Evolutionary conservation across 2,888 invertebrate genomes (phyloP).

Genomic region (Pharmacophagus antenor): DNA sequence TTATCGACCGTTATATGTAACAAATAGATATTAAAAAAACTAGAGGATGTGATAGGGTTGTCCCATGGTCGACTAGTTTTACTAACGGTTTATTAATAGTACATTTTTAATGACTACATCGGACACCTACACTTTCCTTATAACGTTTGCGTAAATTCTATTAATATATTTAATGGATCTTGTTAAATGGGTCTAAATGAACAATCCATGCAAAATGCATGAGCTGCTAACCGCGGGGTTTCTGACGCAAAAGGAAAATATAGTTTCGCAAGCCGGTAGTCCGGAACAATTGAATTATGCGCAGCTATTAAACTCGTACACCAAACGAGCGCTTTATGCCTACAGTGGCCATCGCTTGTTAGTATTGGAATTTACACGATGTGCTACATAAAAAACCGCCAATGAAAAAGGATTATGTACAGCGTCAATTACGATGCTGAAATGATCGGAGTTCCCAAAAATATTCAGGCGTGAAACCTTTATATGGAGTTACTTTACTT

Average conservation of each 20-base stretch:
- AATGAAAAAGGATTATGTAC: constrained; percentile 25
- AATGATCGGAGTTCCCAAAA: constrained; percentile 3
- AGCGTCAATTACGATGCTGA: constrained; percentile 8
- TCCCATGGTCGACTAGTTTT: no score
- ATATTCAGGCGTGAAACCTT: constrained; percentile 10
- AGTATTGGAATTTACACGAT: constrained; percentile 46
- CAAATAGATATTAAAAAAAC: no score
- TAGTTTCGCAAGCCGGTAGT: constrained; percentile 63
- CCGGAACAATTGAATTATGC: constrained; percentile 72
- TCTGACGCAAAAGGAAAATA: constrained; percentile 55
- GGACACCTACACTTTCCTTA: background rate
- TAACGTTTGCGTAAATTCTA: background rate
- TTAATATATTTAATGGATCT: background rate
- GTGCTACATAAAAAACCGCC: constrained; percentile 26
- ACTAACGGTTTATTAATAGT: no score
- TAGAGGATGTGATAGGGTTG: no score
- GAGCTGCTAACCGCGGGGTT: constrained; percentile 38
- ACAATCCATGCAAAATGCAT: constrained; percentile 14
- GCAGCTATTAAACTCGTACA: constrained; percentile 61
- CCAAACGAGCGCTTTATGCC: constrained; percentile 47
- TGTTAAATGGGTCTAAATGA: constrained; percentile 12
- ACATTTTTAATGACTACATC: background rate
- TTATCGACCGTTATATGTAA: no score
- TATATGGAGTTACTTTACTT: constrained; percentile 12
- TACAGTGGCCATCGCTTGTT: constrained; percentile 49